A percentile compares a stretch with the other conserved stretches of the same genome.
phyloP scores from a whole-genome alignment of 2,113 vertebrate genomes.

The Triplophysa siluroides region DNA sequence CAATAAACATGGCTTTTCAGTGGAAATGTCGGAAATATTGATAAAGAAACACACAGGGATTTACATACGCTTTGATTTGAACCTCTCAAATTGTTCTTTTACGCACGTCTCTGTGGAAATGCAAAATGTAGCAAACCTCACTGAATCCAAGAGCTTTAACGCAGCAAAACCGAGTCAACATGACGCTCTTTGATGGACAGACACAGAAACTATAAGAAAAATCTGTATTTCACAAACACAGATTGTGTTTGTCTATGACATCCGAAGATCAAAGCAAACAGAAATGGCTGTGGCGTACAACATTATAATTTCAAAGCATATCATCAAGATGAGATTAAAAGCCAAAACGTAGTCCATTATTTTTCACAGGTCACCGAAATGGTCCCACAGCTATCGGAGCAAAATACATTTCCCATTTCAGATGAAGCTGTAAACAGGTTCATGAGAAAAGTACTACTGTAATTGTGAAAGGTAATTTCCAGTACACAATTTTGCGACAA shows the following conservation, averaged over 20 bases:
- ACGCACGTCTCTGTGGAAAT: neutral
- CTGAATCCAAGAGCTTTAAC: neutral
- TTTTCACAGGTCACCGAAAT: slow-evolving; percentile 2
- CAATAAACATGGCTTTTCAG: neutral
- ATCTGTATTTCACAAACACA: slow-evolving; percentile 26
- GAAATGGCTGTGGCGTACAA: neutral
- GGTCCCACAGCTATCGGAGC: slow-evolving; percentile 11
- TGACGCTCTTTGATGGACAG: slow-evolving; percentile 5
- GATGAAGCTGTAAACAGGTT: neutral
- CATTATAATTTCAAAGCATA: slow-evolving; percentile 22
- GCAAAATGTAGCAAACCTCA: slow-evolving; percentile 1
- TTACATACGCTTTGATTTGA: slow-evolving; percentile 32
- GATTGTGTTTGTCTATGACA: neutral
- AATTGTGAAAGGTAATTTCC: neutral
- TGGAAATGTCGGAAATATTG: slow-evolving; percentile 41
- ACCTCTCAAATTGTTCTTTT: neutral
- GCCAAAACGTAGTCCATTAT: neutral
- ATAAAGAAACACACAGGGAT: slow-evolving; percentile 6
- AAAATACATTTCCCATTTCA: slow-evolving; percentile 1
- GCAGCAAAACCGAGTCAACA: neutral
- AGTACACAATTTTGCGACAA: neutral
- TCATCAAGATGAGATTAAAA: slow-evolving; percentile 14
- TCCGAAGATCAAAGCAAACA: slow-evolving; percentile 16
- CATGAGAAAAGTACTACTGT: neutral
- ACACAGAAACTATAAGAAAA: slow-evolving; percentile 20